A percentile compares a stretch with the other conserved stretches of the same genome.
These are phyloP conservation scores for Sinocyclocheilus rhinocerous DNA, from an alignment of 2,113 vertebrate genomes.

Conservation along the genomic window DNA sequence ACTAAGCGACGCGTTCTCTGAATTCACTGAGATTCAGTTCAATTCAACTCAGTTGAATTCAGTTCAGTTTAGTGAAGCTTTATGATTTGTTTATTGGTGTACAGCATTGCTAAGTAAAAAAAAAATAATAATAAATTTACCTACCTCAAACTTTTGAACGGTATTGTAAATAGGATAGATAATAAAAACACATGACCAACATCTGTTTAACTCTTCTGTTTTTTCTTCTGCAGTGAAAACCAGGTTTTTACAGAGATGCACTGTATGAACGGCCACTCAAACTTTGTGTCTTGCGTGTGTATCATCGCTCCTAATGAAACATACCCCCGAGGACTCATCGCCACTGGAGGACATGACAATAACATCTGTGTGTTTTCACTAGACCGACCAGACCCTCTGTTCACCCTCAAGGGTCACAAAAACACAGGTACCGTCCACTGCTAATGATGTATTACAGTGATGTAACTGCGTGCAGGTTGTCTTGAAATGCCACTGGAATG, in stretches of 20 bases:
- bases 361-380: constrained; percentile 93
- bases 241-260: constrained; percentile 89
- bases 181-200: neutral
- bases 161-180: neutral
- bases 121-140: too few species aligned
- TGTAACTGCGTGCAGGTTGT: neutral
- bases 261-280: constrained; percentile 91
- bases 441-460: neutral
- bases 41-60: too few species aligned
- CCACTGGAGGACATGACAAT: constrained; percentile 93
- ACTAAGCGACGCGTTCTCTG: neutral
- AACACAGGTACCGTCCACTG: constrained; percentile 83
- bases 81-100: neutral
- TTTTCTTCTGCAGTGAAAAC: constrained; percentile 79
- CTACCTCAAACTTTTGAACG: too few species aligned
- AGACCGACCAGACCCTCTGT: constrained; percentile 85
- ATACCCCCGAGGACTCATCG: constrained; percentile 89
- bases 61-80: neutral
- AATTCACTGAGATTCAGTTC: neutral
- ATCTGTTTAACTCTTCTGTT: neutral
- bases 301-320: constrained; percentile 88
- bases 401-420: constrained; percentile 89
- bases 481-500: neutral
- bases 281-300: constrained; percentile 96
- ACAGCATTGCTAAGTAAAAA: neutral